Percentiles rank a stretch among this genome's conserved stretches.
phyloP scores from a whole-genome alignment of 2,113 vertebrate species.

The Eurystomus gularis region DNA sequence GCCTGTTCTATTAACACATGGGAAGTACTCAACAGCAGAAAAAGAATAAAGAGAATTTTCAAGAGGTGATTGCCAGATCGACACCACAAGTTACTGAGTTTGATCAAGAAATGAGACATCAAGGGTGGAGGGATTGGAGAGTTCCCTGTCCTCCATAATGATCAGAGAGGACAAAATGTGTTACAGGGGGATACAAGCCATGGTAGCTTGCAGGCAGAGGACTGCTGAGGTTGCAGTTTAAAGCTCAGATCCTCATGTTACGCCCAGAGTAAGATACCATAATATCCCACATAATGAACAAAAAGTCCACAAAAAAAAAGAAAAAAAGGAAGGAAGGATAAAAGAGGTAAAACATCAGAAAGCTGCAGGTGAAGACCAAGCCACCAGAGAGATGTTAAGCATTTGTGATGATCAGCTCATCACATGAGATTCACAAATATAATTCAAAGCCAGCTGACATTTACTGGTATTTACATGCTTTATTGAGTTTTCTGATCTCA shows the following conservation, averaged over 20 bases:
- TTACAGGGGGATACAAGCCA: background rate
- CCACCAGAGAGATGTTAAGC: background rate
- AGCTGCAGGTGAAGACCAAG: background rate
- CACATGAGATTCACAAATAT: background rate
- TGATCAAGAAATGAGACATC: conserved; percentile 23
- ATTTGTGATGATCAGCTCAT: background rate
- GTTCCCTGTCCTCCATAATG: background rate
- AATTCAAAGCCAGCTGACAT: conserved; percentile 30
- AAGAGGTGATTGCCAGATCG: conserved; percentile 23
- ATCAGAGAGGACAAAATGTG: background rate
- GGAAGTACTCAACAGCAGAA: conserved; percentile 1
- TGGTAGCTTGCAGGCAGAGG: background rate
- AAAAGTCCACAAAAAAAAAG: background rate
- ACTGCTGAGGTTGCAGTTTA: background rate
- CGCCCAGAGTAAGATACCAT: background rate
- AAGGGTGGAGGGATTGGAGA: background rate
- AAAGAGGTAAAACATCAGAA: background rate
- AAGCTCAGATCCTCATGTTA: background rate
- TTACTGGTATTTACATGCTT: conserved; percentile 40
- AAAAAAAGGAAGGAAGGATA: background rate
- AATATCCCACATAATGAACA: background rate
- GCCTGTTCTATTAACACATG: conserved; percentile 22
- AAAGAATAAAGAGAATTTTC: conserved; percentile 63
- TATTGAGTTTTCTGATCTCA: background rate
- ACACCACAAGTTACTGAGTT: background rate